Evolutionary conservation across 1,140 invertebrate species (phyloP), one percentile per base, ranked within the genome.

Genomic region (Branchinecta lindahli): DNA sequence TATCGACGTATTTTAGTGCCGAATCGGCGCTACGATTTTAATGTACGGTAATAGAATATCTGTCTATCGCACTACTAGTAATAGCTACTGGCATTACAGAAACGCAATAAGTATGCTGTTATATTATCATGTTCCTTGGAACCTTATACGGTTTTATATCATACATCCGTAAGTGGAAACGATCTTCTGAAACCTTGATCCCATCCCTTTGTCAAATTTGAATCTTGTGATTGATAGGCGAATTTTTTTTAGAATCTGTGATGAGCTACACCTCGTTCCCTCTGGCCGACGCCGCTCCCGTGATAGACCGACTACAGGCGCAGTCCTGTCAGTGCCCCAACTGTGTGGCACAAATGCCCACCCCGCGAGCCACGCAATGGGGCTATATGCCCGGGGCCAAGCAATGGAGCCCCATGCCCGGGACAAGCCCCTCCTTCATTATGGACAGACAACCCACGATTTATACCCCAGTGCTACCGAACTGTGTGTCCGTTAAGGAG

Each of bases 401-500:
- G 52, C 52, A 61, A 6, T 61, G 52, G 52, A 61, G 52, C 52
- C 52, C 52, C 6, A 61, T 61, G 52, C 52, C 52, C 18, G 52
- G 52, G 12, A 61, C 52, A 6, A 61, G 52, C 18, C 52, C 52
- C 18, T 61, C 52, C 12, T 61, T 61, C 6, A 61, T 61, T 12
- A 61, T 61, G 52, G 52, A 61, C 52, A 12, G 52, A 61, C 52
- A 61, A 20, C 12, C 52, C 12, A 61, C 52, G 52, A 61, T 61
- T 15, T 61, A 61, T 61, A 61, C 52, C 52, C 52, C 52, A 15
- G 52, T 61, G 12, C 18, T 61, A 20, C 52, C 52, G 18, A 61
- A 61, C 18, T 61, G 52, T 61, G 52, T 61, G 12, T 61, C 52
- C 12, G 52, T 61, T 61, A 61, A 61, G 52, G 52, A 61, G 52